Evolutionary conservation across 2,888 invertebrate species (phyloP).

Genomic region (Thyatira batis): DNA sequence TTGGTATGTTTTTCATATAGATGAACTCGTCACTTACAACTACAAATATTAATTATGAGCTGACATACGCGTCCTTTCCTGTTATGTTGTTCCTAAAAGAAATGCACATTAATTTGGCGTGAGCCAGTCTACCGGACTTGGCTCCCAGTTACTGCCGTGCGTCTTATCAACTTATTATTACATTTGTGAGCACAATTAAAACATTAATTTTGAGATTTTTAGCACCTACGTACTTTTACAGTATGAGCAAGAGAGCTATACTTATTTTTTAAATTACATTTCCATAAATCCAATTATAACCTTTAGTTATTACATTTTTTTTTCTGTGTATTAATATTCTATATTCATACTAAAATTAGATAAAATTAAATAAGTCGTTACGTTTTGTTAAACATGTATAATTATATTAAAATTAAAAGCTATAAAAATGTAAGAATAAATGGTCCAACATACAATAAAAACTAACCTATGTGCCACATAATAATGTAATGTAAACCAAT

Average conservation of each 20-base stretch:
- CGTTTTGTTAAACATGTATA: constrained; percentile 1
- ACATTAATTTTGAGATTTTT: not conserved
- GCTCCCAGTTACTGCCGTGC: not conserved
- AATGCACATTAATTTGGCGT: not conserved
- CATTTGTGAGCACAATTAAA: not conserved
- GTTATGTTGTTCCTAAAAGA: not conserved
- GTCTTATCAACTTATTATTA: not conserved
- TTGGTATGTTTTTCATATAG: constrained; percentile 17
- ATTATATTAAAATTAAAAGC: not conserved
- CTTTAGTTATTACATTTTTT: not conserved
- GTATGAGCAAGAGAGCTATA: constrained; percentile 12
- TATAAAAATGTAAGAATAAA: constrained; percentile 12
- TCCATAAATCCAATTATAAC: not conserved
- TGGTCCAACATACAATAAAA: constrained; percentile 14
- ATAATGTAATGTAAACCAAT: constrained; percentile 24
- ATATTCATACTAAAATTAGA: not conserved
- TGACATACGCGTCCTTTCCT: not conserved
- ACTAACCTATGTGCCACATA: constrained; percentile 6
- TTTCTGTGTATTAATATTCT: not conserved
- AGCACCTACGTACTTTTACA: constrained; percentile 4
- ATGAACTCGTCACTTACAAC: constrained; percentile 13
- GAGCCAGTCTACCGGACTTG: not conserved
- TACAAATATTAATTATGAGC: constrained; percentile 10
- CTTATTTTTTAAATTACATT: not conserved
- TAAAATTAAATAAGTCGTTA: not conserved